These are phyloP conservation scores for Habropoda laboriosa DNA, from an alignment of 1,140 invertebrate species.

Conservation along the genomic window DNA sequence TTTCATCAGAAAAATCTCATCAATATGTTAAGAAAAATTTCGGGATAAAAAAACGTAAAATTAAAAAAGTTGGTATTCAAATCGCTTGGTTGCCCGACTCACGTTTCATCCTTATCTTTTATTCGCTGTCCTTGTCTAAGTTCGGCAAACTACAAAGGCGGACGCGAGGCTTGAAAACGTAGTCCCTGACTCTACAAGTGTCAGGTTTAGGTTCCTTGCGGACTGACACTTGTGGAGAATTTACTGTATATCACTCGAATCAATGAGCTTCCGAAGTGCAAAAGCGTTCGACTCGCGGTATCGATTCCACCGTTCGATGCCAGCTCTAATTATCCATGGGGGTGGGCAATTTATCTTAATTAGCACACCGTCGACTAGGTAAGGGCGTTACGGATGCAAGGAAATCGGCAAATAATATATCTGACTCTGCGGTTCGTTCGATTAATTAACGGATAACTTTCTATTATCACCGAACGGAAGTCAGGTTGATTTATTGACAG, in stretches of 20 bases:
- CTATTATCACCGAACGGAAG: conserved; percentile 18
- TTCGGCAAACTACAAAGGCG: too few relatives aligned
- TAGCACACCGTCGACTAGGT: conserved; percentile 48
- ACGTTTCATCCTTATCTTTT: too few relatives aligned
- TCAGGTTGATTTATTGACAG: conserved; percentile 14
- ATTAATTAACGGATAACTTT: conserved; percentile 48
- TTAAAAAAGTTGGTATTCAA: too few relatives aligned
- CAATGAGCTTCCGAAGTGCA: not conserved
- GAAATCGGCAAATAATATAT: conserved; percentile 65
- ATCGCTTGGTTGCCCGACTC: too few relatives aligned
- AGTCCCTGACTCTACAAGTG: too few relatives aligned
- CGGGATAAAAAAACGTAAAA: too few relatives aligned
- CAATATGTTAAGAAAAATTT: too few relatives aligned
- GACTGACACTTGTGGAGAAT: too few relatives aligned
- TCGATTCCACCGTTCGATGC: not conserved
- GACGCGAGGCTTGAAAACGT: too few relatives aligned
- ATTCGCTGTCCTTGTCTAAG: too few relatives aligned
- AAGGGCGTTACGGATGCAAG: conserved; percentile 30
- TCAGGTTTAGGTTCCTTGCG: too few relatives aligned
- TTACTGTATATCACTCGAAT: not conserved
- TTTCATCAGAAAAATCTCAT: too few relatives aligned
- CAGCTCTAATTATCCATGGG: conserved; percentile 37
- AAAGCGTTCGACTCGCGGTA: not conserved
- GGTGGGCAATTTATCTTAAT: conserved; percentile 60
- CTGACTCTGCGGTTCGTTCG: conserved; percentile 6